Percentiles rank a stretch among this genome's conserved stretches.
phyloP scores from a whole-genome alignment of 2,113 vertebrate genomes.

The Phyllostomus discolor region DNA sequence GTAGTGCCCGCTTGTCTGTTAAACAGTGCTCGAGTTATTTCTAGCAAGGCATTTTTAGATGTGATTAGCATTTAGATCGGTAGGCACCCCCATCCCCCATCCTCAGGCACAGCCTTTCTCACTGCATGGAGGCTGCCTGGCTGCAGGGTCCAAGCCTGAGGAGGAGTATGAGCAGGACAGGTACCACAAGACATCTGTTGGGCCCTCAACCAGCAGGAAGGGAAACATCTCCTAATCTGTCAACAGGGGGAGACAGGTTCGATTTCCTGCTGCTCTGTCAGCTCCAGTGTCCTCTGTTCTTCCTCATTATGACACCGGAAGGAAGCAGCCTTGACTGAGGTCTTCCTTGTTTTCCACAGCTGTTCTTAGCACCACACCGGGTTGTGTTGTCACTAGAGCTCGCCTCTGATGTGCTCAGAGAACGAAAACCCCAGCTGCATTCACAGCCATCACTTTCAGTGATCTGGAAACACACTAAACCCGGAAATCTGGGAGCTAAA shows the following conservation, averaged over 20 bases:
- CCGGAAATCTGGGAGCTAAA: background rate
- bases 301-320: background rate
- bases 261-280: background rate
- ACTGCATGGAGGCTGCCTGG: background rate
- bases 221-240: background rate
- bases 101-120: background rate
- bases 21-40: background rate
- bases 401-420: too few relatives aligned
- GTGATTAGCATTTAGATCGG: background rate
- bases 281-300: background rate
- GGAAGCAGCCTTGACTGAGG: background rate
- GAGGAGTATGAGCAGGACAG: too few relatives aligned
- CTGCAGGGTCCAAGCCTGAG: background rate
- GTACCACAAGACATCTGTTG: background rate
- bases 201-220: background rate
- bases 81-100: rapidly evolving
- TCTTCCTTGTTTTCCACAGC: background rate
- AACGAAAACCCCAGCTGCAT: too few relatives aligned
- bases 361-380: rapidly evolving
- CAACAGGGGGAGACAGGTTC: too few relatives aligned
- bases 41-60: background rate
- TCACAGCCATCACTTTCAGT: rapidly evolving
- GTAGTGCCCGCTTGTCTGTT: background rate
- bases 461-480: background rate
- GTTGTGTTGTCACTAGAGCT: rapidly evolving